Percentiles rank a stretch among this genome's conserved stretches.
Evolutionary conservation across 2,888 invertebrate genomes (phyloP).

Genomic region (Heliconius ismenius): DNA sequence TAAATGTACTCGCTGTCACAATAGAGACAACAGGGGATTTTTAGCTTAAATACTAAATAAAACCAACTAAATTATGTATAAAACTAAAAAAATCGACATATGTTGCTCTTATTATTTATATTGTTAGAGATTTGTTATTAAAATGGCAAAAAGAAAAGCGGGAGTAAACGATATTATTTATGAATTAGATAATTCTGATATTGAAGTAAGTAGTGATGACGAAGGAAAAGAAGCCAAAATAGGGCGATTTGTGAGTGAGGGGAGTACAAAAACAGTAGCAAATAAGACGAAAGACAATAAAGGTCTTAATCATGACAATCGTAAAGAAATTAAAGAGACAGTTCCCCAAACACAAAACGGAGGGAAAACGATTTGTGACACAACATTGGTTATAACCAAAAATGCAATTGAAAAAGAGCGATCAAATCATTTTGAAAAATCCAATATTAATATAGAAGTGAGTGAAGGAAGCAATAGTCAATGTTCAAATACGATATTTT

Average conservation of each 20-base stretch:
- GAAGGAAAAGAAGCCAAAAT: slow-evolving; percentile 70
- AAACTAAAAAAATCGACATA: slow-evolving; percentile 33
- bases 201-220: slow-evolving; percentile 73
- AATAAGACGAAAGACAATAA: slow-evolving; percentile 50
- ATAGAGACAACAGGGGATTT: slow-evolving; percentile 23
- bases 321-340: slow-evolving; percentile 49
- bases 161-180: slow-evolving; percentile 76
- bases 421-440: slow-evolving; percentile 7
- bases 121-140: slow-evolving; percentile 18
- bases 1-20: slow-evolving; percentile 18
- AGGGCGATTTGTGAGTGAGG: slow-evolving; percentile 53
- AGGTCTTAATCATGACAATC: slow-evolving; percentile 52
- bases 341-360: slow-evolving; percentile 58
- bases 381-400: slow-evolving; percentile 46
- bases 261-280: slow-evolving; percentile 42
- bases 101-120: background rate
- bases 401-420: slow-evolving; percentile 47
- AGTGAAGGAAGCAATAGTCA: slow-evolving; percentile 10
- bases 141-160: slow-evolving; percentile 74
- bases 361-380: slow-evolving; percentile 65
- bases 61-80: slow-evolving; percentile 27
- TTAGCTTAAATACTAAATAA: background rate
- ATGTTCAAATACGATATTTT: slow-evolving; percentile 51
- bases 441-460: slow-evolving; percentile 8
- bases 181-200: slow-evolving; percentile 77